phyloP scores from a whole-genome alignment of 2,113 vertebrate genomes.

The Apteryx owenii region DNA sequence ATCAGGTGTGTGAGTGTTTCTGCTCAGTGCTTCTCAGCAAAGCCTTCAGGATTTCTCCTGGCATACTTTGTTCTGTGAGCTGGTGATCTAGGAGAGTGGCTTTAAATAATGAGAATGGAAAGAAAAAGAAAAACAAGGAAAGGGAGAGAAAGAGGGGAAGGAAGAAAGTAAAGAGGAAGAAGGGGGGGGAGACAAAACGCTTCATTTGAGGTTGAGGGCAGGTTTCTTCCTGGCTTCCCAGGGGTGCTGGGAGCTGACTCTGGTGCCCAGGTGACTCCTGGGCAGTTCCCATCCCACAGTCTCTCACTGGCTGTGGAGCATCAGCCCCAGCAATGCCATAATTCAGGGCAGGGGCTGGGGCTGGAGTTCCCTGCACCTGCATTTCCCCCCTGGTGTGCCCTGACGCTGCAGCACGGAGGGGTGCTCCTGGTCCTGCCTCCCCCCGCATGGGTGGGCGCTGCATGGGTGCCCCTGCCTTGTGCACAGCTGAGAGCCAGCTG shows the following conservation, averaged over 20 bases:
- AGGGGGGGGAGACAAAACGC: neutral
- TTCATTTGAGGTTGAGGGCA: neutral
- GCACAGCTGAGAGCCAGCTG: neutral
- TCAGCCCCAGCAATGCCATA: neutral
- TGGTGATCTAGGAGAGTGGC: neutral
- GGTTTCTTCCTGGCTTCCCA: neutral
- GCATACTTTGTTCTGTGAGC: fast-evolving
- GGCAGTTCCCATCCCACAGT: neutral
- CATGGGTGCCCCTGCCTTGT: neutral
- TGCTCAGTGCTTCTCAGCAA: fast-evolving
- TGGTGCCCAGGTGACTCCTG: neutral
- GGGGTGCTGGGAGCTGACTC: no score
- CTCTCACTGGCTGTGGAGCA: no score
- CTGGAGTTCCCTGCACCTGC: neutral
- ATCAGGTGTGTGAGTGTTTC: fast-evolving
- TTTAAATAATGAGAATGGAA: neutral
- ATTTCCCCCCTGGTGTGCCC: neutral
- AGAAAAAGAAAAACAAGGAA: neutral
- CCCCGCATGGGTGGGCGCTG: neutral
- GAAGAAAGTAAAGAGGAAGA: no score
- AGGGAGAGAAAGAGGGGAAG: neutral
- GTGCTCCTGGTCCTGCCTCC: neutral
- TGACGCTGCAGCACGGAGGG: neutral
- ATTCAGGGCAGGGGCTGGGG: neutral
- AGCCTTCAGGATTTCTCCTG: neutral